Percentiles rank a stretch among this genome's conserved stretches.
Evolutionary conservation across 2,113 vertebrate species (phyloP).

Genomic region (Danionella cerebrum): DNA sequence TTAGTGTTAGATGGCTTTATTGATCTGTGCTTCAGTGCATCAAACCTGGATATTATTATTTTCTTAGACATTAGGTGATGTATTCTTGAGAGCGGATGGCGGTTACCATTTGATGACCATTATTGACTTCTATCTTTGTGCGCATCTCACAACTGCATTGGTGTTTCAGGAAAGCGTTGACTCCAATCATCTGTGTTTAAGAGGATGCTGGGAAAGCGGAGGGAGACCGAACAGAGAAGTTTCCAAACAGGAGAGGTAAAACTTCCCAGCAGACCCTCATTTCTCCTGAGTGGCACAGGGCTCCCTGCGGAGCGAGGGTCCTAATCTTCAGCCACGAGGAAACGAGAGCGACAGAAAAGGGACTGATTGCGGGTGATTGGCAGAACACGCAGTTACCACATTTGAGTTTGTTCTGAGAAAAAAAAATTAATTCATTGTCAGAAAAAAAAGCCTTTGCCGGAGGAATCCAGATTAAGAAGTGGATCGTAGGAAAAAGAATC

Average conservation of each 20-base stretch:
- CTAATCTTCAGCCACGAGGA: slow-evolving; percentile 70
- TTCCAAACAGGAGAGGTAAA: slow-evolving; percentile 64
- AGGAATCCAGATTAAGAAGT: slow-evolving; percentile 53
- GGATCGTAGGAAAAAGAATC: slow-evolving; percentile 53
- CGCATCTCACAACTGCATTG: slow-evolving; percentile 14
- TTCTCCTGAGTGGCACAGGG: slow-evolving; percentile 64
- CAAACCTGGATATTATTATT: too few relatives aligned
- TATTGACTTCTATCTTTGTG: too few relatives aligned
- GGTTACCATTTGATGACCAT: too few relatives aligned
- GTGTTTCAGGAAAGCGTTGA: slow-evolving; percentile 21
- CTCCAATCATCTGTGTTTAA: slow-evolving; percentile 42
- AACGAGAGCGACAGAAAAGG: slow-evolving; percentile 38
- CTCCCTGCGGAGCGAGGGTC: slow-evolving; percentile 63
- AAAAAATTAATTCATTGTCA: slow-evolving; percentile 69
- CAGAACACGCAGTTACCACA: slow-evolving; percentile 66
- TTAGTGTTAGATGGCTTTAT: too few relatives aligned
- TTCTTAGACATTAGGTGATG: too few relatives aligned
- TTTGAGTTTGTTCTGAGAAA: slow-evolving; percentile 58
- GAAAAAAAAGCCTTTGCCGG: slow-evolving; percentile 62
- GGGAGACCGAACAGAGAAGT: slow-evolving; percentile 57
- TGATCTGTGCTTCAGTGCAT: too few relatives aligned
- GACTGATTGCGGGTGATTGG: slow-evolving; percentile 75
- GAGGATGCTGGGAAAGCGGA: slow-evolving; percentile 43
- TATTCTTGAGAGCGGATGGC: too few relatives aligned
- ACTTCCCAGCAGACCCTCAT: slow-evolving; percentile 60